Base-by-base conservation (phyloP, 2,797 vertebrate genomes). In the Acanthiza pusilla region DNA sequence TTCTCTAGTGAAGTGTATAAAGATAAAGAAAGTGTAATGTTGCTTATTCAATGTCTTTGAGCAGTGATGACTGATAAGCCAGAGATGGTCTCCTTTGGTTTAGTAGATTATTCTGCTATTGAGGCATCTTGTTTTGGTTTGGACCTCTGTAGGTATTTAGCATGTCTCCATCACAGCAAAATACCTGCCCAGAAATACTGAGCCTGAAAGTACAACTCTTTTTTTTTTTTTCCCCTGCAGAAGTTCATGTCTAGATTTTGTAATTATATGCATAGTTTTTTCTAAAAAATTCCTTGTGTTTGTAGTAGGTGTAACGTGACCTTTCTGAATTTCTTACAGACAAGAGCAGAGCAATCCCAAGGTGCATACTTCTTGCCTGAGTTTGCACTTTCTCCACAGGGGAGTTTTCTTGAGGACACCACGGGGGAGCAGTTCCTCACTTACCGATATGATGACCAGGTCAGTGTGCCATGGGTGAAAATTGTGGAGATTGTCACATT, bases 361-460 rank as follows among this genome's bases (percentile, higher is more conserved):
- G 97, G 98, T 53, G 98, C 98, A 29, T 99, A 99, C 96, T 99
- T 99, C 97, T 97, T 99, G 93, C 99, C 99, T 1, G 99, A 99
- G 97, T 99, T 99, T 79, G 98, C 98, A 8, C 98, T 99, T 60
- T 99, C 98, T 47, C 99, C 99, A 16, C 99, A 99, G 97, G 99
- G 99, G 88, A 99, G 98, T 95, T 99, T 99, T 92, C 98, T 99
- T 63, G 99, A 99, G 96, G 99, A 99, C 7, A 98, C 98, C 7
- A 98, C 99, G 0, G 99, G 98, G 71, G 99, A 99, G 30, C 98
- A 99, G 95, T 98, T 98, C 92, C 98, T 99, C 61, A 99, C 98
- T 5, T 99, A 99, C 85, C 98, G 98, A 86, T 98, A 98, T 0
- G 99, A 99, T 9, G 99, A 99, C 94, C 99, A 99, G 98, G 99